Evolutionary conservation across 2,888 invertebrate species (phyloP), one percentile per base, ranked within the genome.

Genomic region (Hanleya hanleyi): DNA sequence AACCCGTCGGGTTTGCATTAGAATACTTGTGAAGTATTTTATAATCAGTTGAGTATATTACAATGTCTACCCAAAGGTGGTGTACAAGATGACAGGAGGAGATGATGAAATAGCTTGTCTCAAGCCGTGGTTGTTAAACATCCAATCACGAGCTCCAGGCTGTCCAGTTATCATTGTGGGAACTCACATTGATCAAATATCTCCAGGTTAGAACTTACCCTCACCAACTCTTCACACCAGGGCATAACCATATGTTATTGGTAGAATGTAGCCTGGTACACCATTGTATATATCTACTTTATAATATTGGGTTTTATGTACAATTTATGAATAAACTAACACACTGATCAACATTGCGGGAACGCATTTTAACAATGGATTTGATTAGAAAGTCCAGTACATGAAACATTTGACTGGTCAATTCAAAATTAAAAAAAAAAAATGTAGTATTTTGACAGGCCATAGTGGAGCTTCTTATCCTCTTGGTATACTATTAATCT

Each of bases 161-260:
- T 88, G 88, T 75, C 89, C 89, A 7, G 87, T 89, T 22, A 81
- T 89, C 57, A 80, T 87, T 3, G 88, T 89, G 1, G 88, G 88
- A 22, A 88, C 89, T 1, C 88, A 89, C 70, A 73, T 81, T 65
- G 89, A 89, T 73, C 77, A 78, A 22, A 69, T 88, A 6, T 75
- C 81, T 9, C 74, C 75, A 67, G 83, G 84, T 83, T 69, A 26
- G 76, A 41, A 35, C 18, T 33, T 26, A 6, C 64, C 6, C 6
- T n/a, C 5, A n/a, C 9, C n/a, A 29, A n/a, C n/a, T n/a, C n/a
- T n/a, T n/a, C n/a, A n/a, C n/a, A n/a, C n/a, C 5, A 29, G 51
- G 7, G 7, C 51, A 26, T 12, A n/a, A n/a, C n/a, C n/a, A n/a
- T n/a, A n/a, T n/a, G n/a, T n/a, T n/a, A n/a, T n/a, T n/a, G n/a